Base-by-base conservation (phyloP, 2,888 invertebrate genomes). In the Papilio gigon region DNA sequence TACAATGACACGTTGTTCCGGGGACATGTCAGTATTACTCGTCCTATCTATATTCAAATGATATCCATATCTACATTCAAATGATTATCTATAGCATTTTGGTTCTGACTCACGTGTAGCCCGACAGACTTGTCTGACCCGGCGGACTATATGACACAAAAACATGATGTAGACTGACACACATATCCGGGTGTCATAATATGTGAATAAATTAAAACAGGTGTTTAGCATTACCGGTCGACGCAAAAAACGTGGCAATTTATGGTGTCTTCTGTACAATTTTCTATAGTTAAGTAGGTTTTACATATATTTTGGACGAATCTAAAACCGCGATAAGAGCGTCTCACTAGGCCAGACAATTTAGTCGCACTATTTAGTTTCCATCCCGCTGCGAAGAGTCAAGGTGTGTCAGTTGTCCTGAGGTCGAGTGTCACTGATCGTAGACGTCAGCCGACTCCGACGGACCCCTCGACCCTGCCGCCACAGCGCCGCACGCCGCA, bases 11-110 rank as follows among this genome's bases (percentile, higher is more conserved):
- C n/a, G n/a, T n/a, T n/a, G n/a, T n/a, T n/a, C n/a, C n/a, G n/a
- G n/a, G n/a, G n/a, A n/a, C n/a, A n/a, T n/a, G n/a, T 27, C 53
- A 56, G n/a, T 9, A 56, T 17, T 30, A 56, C 30, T 14, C 1
- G 30, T 56, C 27, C 27, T n/a, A 30, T 56, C 30, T 30, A 56
- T 56, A 56, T 56, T 56, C 53, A 56, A 56, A 56, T 56, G n/a
- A 56, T 30, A 30, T 30, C 30, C 30, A n/a, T n/a, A 30, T 56
- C 30, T 30, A 56, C 30, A 56, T 56, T 56, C 53, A 56, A 56
- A 56, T 56, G n/a, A 56, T 3, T 56, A 9, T 56, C 53, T 56
- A 30, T 56, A 30, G n/a, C 30, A 56, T 56, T 56, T 56, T 30
- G 9, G n/a, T 56, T 27, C 17, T 30, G 53, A 56, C 9, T 56